phyloP scores from a whole-genome alignment of 64 coral and sea anemone genomes.

The Exaiptasia diaphana region DNA sequence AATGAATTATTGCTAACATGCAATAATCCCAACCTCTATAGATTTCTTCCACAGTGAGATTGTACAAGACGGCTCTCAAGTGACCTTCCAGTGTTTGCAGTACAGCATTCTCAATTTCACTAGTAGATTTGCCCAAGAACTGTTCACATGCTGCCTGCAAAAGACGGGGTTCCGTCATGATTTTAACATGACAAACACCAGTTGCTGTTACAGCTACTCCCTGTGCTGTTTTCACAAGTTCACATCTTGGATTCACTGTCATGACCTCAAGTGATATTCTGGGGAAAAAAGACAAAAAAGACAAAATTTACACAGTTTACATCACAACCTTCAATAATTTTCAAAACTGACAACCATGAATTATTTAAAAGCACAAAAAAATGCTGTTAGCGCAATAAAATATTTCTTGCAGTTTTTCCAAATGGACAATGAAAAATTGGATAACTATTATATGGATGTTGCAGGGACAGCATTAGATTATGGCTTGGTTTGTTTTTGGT shows the following conservation, averaged over 20 bases:
- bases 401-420: too few species aligned
- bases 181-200: constrained; percentile 91
- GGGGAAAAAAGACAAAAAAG: too few species aligned
- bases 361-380: too few species aligned
- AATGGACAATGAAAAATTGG: too few species aligned
- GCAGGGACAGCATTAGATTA: too few species aligned
- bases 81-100: constrained; percentile 95
- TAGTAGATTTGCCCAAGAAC: constrained; percentile 74
- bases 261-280: constrained; percentile 84
- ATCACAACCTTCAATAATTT: too few species aligned
- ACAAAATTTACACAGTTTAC: background rate
- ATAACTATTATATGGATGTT: too few species aligned
- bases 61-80: constrained; percentile 88
- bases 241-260: constrained; percentile 90
- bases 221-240: constrained; percentile 83
- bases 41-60: constrained; percentile 93
- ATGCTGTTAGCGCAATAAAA: too few species aligned
- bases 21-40: constrained; percentile 99
- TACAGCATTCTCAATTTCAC: constrained; percentile 84
- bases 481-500: too few species aligned
- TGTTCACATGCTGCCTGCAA: constrained; percentile 91
- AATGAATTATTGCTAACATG: too few species aligned
- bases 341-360: too few species aligned
- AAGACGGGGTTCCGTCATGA: constrained; percentile 86
- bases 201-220: constrained; percentile 89